phyloP scores from a whole-genome alignment of 2,888 invertebrate species.

The Eristalis arbustorum region DNA sequence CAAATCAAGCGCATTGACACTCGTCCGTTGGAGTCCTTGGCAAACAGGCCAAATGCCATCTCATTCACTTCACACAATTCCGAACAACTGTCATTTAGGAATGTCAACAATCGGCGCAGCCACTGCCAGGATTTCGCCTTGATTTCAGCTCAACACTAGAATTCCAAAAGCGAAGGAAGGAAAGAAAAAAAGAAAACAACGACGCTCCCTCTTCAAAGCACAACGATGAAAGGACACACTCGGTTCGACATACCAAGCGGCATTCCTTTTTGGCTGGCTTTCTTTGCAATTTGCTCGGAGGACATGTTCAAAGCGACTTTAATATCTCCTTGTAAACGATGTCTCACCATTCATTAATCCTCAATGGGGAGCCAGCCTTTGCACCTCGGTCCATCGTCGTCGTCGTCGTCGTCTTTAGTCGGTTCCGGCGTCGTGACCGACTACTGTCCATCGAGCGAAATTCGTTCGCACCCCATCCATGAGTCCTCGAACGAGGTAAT shows the following conservation, averaged over 20 bases:
- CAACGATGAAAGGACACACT: constrained; percentile 46
- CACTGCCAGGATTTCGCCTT: too few relatives aligned
- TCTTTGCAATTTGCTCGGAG: constrained; percentile 53
- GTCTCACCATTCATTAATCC: constrained; percentile 26
- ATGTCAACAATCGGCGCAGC: too few relatives aligned
- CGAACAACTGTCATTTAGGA: too few relatives aligned
- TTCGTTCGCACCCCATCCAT: constrained; percentile 6
- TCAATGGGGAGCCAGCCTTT: neutral
- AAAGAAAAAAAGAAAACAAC: neutral
- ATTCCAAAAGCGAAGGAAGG: neutral
- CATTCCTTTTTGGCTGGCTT: constrained; percentile 8
- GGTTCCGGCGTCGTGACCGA: neutral
- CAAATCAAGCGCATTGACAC: too few relatives aligned
- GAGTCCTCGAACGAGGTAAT: constrained; percentile 23
- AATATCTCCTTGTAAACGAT: constrained; percentile 57
- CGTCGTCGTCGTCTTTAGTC: neutral
- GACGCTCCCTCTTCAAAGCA: too few relatives aligned
- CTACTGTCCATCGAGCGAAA: constrained; percentile 9
- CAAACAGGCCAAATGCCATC: neutral
- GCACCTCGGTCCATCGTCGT: too few relatives aligned
- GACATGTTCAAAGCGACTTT: constrained; percentile 50
- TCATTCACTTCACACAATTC: neutral
- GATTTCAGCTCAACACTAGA: too few relatives aligned
- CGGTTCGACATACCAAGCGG: constrained; percentile 10
- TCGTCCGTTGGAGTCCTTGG: too few relatives aligned